Evolutionary conservation across 1,140 invertebrate genomes (phyloP).

Genomic region (Conus betulinus): DNA sequence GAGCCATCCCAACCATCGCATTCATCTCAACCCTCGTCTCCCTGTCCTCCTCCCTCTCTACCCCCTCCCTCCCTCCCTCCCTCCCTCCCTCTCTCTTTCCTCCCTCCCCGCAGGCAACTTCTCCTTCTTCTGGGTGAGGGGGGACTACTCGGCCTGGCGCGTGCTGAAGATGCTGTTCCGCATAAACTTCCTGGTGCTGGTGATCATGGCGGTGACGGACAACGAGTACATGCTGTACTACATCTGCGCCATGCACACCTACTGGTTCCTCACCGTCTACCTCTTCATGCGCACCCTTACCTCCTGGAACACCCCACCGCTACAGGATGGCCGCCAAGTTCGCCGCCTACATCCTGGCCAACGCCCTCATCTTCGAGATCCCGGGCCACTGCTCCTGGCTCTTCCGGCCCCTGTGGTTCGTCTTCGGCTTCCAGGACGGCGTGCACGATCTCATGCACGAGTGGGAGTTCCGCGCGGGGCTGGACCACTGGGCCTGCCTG

Average conservation of each 20-base stretch:
- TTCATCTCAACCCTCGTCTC: neutral
- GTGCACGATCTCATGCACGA: slow-evolving; percentile 52
- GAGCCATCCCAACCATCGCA: too few relatives aligned
- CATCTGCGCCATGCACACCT: slow-evolving; percentile 71
- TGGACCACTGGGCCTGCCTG: slow-evolving; percentile 67
- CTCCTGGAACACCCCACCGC: slow-evolving; percentile 56
- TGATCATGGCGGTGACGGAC: slow-evolving; percentile 53
- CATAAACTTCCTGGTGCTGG: slow-evolving; percentile 64
- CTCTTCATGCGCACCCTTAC: slow-evolving; percentile 58
- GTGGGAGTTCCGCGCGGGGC: slow-evolving; percentile 57
- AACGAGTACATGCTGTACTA: slow-evolving; percentile 69
- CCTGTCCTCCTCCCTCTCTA: too few relatives aligned
- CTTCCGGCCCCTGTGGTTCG: slow-evolving; percentile 56
- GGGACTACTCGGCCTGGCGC: slow-evolving; percentile 63
- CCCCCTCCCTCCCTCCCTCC: too few relatives aligned
- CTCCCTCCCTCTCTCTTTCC: too few relatives aligned
- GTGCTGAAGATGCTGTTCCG: slow-evolving; percentile 68
- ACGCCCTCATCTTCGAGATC: slow-evolving; percentile 65
- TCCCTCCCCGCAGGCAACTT: slow-evolving; percentile 57
- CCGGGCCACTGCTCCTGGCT: slow-evolving; percentile 44
- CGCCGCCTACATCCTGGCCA: slow-evolving; percentile 50
- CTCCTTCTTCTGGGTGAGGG: slow-evolving; percentile 67
- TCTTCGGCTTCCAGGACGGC: slow-evolving; percentile 55
- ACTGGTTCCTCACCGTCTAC: slow-evolving; percentile 68
- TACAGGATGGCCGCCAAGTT: slow-evolving; percentile 61